A percentile compares a stretch with the other conserved stretches of the same genome.
Evolutionary conservation across 37 sponge, comb jelly and placozoan species (phyloP).

Genomic region (Beroe ovata): DNA sequence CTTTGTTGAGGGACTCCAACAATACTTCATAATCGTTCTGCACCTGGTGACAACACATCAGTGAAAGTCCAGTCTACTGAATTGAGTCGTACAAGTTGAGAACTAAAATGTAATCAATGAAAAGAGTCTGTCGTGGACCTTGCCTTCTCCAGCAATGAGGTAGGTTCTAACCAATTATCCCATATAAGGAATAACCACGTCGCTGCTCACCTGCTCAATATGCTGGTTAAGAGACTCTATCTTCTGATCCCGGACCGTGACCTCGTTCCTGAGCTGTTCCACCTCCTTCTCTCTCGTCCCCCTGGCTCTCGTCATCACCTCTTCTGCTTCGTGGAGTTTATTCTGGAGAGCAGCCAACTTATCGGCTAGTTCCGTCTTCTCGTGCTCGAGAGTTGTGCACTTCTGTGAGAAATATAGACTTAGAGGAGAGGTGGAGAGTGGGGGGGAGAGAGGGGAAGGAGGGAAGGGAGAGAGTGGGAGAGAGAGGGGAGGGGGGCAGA

Average conservation of each 20-base stretch:
- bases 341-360: background rate
- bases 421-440: too few relatives aligned
- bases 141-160: too few relatives aligned
- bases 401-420: background rate
- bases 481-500: too few relatives aligned
- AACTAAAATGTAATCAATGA: too few relatives aligned
- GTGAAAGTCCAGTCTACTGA: too few relatives aligned
- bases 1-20: constrained; percentile 39
- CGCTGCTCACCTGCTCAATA: background rate
- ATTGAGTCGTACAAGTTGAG: too few relatives aligned
- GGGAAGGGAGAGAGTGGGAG: too few relatives aligned
- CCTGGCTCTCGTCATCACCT: background rate
- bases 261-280: background rate
- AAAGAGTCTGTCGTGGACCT: too few relatives aligned
- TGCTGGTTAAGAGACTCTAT: background rate
- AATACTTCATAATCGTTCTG: constrained; percentile 44
- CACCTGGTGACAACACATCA: too few relatives aligned
- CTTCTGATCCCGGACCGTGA: background rate
- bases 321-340: background rate
- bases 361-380: background rate
- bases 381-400: background rate
- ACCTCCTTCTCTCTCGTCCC: background rate
- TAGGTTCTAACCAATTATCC: too few relatives aligned
- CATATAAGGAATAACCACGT: too few relatives aligned
- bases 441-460: background rate